Evolutionary conservation across 1,140 invertebrate species (phyloP).

Genomic region (Cepaea nemoralis): DNA sequence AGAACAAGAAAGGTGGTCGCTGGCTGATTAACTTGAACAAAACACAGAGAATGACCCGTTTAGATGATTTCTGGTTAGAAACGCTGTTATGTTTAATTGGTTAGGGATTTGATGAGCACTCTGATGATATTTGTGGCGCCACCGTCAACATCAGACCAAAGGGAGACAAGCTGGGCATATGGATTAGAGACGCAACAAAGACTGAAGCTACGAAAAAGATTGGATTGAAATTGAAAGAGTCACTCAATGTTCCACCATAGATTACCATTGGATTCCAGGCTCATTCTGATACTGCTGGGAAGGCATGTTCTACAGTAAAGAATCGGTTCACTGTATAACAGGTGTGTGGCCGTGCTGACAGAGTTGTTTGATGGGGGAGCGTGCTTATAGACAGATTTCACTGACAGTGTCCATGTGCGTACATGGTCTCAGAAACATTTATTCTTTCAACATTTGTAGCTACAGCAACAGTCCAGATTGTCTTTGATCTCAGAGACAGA

Average conservation of each 20-base stretch:
- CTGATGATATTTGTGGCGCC: conserved; percentile 92
- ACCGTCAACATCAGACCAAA: conserved; percentile 93
- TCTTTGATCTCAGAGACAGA: too few relatives aligned
- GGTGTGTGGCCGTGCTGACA: too few relatives aligned
- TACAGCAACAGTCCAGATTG: too few relatives aligned
- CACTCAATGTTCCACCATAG: conserved; percentile 80
- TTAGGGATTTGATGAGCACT: conserved; percentile 92
- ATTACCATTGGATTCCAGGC: conserved; percentile 79
- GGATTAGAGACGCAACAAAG: conserved; percentile 89
- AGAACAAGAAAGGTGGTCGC: conserved; percentile 90
- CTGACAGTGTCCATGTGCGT: too few relatives aligned
- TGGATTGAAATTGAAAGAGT: conserved; percentile 75
- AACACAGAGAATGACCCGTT: conserved; percentile 83
- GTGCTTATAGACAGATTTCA: too few relatives aligned
- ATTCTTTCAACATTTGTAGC: too few relatives aligned
- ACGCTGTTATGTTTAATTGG: conserved; percentile 96
- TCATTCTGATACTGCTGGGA: conserved; percentile 87
- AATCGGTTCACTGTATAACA: conserved; percentile 83
- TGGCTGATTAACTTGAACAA: conserved; percentile 94
- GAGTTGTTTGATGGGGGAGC: too few relatives aligned
- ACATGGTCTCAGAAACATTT: too few relatives aligned
- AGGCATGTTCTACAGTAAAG: conserved; percentile 86
- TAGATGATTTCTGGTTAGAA: conserved; percentile 96
- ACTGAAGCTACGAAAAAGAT: conserved; percentile 79
- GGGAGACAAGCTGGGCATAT: conserved; percentile 93